phyloP scores from a whole-genome alignment of 2,113 vertebrate genomes.

The Myodes glareolus region DNA sequence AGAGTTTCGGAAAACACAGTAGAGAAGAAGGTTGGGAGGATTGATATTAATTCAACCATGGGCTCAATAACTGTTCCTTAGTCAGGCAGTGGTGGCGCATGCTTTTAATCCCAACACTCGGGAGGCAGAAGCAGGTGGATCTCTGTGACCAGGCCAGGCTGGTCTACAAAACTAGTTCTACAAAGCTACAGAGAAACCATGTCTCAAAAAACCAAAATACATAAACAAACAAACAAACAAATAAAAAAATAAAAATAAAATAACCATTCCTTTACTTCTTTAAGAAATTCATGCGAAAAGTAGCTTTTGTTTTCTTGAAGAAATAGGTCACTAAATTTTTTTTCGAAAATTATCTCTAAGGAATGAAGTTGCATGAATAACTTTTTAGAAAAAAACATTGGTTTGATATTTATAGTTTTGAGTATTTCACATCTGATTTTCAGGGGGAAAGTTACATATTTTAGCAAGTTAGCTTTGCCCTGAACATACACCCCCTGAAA shows the following conservation, averaged over 20 bases:
- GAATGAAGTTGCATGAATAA: slow-evolving; percentile 13
- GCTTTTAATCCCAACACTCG: too few species aligned
- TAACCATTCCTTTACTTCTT: neutral
- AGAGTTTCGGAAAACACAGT: neutral
- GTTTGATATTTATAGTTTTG: neutral
- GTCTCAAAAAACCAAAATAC: too few species aligned
- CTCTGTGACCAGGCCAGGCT: too few species aligned
- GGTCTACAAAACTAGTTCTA: too few species aligned
- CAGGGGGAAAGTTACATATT: neutral
- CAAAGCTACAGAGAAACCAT: too few species aligned
- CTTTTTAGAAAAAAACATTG: neutral
- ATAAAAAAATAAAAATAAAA: too few species aligned
- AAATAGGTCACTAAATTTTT: neutral
- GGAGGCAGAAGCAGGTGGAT: too few species aligned
- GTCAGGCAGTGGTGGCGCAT: too few species aligned
- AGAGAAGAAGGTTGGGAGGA: neutral
- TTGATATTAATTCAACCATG: neutral
- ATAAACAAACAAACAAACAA: too few species aligned
- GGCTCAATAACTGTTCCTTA: too few species aligned
- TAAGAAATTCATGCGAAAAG: neutral
- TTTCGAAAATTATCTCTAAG: neutral
- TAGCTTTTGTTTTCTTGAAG: neutral
- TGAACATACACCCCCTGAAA: neutral
- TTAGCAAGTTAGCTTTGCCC: neutral
- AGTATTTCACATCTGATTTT: slow-evolving; percentile 44